A percentile compares a stretch with the other conserved stretches of the same genome.
These are phyloP conservation scores for Natator depressus DNA, from an alignment of 2,113 vertebrate species.

Conservation along the genomic window DNA sequence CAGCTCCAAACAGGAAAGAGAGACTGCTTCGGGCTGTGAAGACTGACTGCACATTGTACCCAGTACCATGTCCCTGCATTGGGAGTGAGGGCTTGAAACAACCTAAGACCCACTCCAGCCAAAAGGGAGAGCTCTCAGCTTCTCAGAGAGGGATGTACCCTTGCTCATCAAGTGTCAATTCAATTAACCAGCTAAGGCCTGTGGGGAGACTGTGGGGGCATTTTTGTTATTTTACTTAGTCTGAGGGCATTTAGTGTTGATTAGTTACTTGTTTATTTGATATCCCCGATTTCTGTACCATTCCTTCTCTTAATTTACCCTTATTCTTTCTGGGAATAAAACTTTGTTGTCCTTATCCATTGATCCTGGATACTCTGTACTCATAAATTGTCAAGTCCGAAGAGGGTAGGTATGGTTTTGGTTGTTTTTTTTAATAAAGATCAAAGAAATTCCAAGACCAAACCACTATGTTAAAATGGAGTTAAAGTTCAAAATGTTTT, in stretches of 20 bases:
- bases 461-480: not conserved
- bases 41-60: not conserved
- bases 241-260: not conserved
- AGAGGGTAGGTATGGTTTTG: too few species aligned
- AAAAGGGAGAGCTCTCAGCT: not conserved
- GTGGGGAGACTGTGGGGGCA: not conserved
- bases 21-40: not conserved
- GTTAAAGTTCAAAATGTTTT: not conserved
- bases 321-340: too few species aligned
- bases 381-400: too few species aligned
- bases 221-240: not conserved
- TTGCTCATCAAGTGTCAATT: not conserved
- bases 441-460: too few species aligned
- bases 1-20: not conserved
- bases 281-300: not conserved
- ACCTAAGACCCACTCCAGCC: not conserved
- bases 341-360: too few species aligned
- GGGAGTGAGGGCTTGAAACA: not conserved
- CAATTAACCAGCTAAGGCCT: not conserved
- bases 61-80: not conserved
- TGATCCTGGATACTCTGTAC: too few species aligned
- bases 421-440: too few species aligned
- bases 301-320: not conserved
- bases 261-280: not conserved
- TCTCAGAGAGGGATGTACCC: not conserved